Percentiles rank a stretch among this genome's conserved stretches.
These are phyloP conservation scores for Bimastos eiseni DNA, from an alignment of 2,888 invertebrate genomes.

Conservation along the genomic window DNA sequence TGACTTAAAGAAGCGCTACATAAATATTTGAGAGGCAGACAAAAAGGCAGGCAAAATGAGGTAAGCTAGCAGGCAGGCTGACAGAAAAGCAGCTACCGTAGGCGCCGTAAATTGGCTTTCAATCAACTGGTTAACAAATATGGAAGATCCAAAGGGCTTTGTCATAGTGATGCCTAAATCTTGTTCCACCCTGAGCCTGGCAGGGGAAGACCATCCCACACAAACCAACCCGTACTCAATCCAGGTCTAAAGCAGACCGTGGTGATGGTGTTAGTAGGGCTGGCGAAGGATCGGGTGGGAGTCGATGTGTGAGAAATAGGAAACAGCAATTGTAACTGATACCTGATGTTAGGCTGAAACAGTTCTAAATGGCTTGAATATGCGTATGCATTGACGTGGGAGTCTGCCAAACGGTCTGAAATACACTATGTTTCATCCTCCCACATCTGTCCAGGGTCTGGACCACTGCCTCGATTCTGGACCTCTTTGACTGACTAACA, in stretches of 20 bases:
- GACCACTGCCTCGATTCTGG: not conserved
- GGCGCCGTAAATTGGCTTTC: not conserved
- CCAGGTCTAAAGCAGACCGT: not conserved
- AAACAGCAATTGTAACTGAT: not conserved
- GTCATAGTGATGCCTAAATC: not conserved
- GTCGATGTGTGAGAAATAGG: not conserved
- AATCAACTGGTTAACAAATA: not conserved
- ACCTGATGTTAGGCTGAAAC: not conserved
- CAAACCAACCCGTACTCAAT: not conserved
- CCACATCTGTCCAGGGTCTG: not conserved
- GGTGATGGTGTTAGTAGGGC: not conserved
- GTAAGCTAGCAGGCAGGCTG: not conserved
- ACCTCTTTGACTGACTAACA: not conserved
- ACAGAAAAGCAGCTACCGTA: not conserved
- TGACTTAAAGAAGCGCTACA: too few species aligned
- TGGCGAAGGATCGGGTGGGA: not conserved
- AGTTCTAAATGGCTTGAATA: not conserved
- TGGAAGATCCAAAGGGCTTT: not conserved
- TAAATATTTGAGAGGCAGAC: not conserved
- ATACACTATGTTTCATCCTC: not conserved
- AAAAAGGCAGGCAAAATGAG: not conserved
- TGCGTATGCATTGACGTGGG: not conserved
- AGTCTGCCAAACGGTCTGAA: not conserved
- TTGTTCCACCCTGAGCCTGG: not conserved
- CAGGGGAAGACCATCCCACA: not conserved